A percentile compares a stretch with the other conserved stretches of the same genome.
These are phyloP conservation scores for Excalfactoria chinensis DNA, from an alignment of 2,113 vertebrate genomes.

Conservation along the genomic window DNA sequence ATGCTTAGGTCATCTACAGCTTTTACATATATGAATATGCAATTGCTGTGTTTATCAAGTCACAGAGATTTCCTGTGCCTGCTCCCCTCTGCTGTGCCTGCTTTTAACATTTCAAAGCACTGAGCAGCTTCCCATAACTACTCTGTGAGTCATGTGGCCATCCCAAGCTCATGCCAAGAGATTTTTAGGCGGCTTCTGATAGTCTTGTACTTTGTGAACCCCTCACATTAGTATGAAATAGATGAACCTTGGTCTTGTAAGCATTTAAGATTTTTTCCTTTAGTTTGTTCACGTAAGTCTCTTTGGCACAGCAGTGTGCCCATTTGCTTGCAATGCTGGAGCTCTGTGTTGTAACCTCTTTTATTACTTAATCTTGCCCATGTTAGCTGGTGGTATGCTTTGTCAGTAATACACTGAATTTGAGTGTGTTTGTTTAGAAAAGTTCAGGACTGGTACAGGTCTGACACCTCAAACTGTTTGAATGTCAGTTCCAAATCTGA, in stretches of 20 bases:
- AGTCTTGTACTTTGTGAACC: not conserved
- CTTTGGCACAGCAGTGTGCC: not conserved
- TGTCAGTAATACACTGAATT: not conserved
- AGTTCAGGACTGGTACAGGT: not conserved
- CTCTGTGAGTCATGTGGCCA: slow-evolving; percentile 27
- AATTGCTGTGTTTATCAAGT: not conserved
- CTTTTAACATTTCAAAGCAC: slow-evolving; percentile 30
- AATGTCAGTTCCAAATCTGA: slow-evolving; percentile 23
- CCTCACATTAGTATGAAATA: not conserved
- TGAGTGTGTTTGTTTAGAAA: slow-evolving; percentile 33
- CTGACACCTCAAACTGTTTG: not conserved
- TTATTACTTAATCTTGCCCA: not conserved
- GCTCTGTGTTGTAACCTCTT: not conserved
- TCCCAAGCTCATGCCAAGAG: not conserved
- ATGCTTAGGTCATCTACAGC: not conserved
- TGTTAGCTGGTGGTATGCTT: not conserved
- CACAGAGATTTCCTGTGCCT: slow-evolving; percentile 3
- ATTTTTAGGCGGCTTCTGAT: slow-evolving; percentile 1
- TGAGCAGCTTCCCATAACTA: slow-evolving; percentile 26
- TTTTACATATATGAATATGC: slow-evolving; percentile 12
- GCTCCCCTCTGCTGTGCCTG: not conserved
- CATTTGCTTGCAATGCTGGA: slow-evolving; percentile 6
- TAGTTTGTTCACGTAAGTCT: not conserved
- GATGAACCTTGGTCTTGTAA: not conserved
- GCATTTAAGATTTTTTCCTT: not conserved